Evolutionary conservation across 2,113 vertebrate species (phyloP).

Genomic region (Notarius quadriscutis): DNA sequence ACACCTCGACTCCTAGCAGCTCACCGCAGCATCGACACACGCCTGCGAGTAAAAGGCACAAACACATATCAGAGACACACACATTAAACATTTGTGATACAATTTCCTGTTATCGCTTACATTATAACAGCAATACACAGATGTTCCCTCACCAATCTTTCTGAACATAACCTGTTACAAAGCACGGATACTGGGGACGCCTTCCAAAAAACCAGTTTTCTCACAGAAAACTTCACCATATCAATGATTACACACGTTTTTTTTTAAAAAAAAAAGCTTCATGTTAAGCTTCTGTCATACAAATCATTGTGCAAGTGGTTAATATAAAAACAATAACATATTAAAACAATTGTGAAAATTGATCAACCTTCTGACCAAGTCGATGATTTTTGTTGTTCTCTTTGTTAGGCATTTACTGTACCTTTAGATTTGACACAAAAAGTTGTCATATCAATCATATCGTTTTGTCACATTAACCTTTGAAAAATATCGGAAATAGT

Average conservation of each 20-base stretch:
- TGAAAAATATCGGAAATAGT: neutral
- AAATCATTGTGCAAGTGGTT: neutral
- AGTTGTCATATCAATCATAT: neutral
- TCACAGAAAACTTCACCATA: neutral
- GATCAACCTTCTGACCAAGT: neutral
- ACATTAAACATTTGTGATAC: neutral
- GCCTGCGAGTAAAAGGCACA: conserved; percentile 55
- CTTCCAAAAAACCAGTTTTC: neutral
- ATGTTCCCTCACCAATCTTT: neutral
- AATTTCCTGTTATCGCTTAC: neutral
- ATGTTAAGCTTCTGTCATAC: neutral
- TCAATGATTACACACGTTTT: neutral
- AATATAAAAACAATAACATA: neutral
- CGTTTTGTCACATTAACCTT: neutral
- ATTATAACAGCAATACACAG: too few relatives aligned
- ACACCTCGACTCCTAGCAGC: conserved; percentile 65
- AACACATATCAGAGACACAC: neutral
- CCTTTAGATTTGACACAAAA: neutral
- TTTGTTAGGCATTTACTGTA: neutral
- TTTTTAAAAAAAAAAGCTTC: neutral
- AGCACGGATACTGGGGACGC: neutral
- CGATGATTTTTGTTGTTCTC: neutral
- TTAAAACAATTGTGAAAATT: neutral
- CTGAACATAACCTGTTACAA: neutral
- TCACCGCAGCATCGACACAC: conserved; percentile 57